A percentile compares a stretch with the other conserved stretches of the same genome.
Conservation (phyloP, 2,888 invertebrate genomes). For the Melanostoma mellinum region DNA sequence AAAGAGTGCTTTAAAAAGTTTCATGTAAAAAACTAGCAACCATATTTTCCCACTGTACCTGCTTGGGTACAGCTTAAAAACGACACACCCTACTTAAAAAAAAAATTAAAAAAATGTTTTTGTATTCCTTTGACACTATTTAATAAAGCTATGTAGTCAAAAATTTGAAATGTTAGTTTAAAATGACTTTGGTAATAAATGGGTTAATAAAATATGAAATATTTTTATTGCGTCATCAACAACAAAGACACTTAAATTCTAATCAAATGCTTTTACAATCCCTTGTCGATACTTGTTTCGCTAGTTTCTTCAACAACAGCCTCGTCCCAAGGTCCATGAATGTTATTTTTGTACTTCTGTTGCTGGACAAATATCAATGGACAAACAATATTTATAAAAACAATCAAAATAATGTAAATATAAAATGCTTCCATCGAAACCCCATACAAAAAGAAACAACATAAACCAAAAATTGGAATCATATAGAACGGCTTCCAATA, state of each 20-base stretch:
- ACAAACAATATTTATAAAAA: slow-evolving; percentile 88
- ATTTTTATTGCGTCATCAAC: too few relatives aligned
- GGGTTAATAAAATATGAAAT: neutral
- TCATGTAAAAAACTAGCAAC: too few relatives aligned
- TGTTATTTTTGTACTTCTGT: slow-evolving; percentile 93
- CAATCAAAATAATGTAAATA: slow-evolving; percentile 85
- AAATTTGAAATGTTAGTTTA: too few relatives aligned
- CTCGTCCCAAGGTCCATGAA: slow-evolving; percentile 99
- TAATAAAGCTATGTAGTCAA: too few relatives aligned
- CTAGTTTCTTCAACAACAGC: slow-evolving; percentile 87
- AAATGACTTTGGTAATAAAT: too few relatives aligned
- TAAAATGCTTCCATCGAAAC: slow-evolving; percentile 84
- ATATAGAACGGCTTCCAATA: slow-evolving; percentile 85
- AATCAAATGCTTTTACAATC: slow-evolving; percentile 72
- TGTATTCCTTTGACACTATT: too few relatives aligned
- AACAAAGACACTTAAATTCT: neutral
- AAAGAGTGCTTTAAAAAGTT: too few relatives aligned
- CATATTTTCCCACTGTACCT: too few relatives aligned
- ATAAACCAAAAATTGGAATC: slow-evolving; percentile 83
- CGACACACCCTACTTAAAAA: too few relatives aligned
- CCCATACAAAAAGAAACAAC: slow-evolving; percentile 83
- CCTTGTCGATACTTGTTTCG: slow-evolving; percentile 76
- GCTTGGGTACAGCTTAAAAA: too few relatives aligned
- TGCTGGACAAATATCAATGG: slow-evolving; percentile 89
- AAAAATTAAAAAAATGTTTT: too few relatives aligned